Evolutionary conservation across 2,113 vertebrate genomes (phyloP).

Genomic region (Cephalopterus ornatus): DNA sequence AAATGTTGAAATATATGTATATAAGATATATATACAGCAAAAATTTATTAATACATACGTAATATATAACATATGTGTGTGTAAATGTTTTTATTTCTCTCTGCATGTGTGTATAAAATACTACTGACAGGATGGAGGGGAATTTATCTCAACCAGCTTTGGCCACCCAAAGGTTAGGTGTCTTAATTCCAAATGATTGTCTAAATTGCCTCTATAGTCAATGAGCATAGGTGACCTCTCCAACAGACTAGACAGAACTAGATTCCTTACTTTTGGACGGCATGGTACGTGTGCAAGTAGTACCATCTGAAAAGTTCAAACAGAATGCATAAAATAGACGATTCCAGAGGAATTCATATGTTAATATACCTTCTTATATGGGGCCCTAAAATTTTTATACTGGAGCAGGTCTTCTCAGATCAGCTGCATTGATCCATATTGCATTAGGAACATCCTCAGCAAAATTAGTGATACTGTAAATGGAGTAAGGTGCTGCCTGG

Average conservation of each 20-base stretch:
- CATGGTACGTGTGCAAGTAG: neutral
- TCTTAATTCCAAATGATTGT: neutral
- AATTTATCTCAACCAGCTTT: neutral
- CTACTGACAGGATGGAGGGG: neutral
- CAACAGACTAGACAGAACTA: neutral
- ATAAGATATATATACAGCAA: neutral
- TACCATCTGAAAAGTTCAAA: neutral
- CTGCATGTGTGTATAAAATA: neutral
- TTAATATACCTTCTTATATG: neutral
- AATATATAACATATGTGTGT: neutral
- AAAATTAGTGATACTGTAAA: neutral
- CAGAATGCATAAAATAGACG: neutral
- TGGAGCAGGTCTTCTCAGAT: neutral
- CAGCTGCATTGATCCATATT: neutral
- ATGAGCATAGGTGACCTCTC: neutral
- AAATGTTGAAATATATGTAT: neutral
- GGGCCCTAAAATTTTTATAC: neutral
- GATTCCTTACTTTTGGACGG: neutral
- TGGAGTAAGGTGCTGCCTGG: neutral
- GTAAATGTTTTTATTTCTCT: neutral
- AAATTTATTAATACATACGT: neutral
- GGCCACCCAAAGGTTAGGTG: neutral
- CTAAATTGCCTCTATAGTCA: neutral
- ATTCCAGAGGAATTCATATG: neutral
- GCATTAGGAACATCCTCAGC: neutral